phyloP scores from a whole-genome alignment of 1,140 invertebrate species.

The Philotrypesis tridentata region DNA sequence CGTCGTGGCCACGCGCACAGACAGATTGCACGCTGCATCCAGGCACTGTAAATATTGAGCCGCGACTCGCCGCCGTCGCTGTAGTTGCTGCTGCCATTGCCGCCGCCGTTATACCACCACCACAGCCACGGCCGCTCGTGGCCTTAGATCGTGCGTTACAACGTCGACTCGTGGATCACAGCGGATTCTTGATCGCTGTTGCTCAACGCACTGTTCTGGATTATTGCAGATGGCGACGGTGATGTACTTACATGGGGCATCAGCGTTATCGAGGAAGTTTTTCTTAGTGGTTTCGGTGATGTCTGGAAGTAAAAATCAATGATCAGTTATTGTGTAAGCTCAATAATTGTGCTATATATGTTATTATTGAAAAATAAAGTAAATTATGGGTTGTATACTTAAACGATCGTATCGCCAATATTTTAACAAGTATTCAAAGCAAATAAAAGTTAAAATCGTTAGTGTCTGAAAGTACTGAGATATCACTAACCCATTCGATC shows the following conservation, averaged over 20 bases:
- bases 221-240: constrained; percentile 52
- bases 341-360: background rate
- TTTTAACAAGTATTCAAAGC: no score
- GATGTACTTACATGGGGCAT: constrained; percentile 59
- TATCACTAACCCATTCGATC: constrained; percentile 67
- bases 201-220: constrained; percentile 52
- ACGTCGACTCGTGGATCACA: constrained; percentile 71
- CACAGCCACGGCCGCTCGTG: constrained; percentile 1
- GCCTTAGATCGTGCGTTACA: constrained; percentile 71
- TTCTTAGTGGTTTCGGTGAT: constrained; percentile 67
- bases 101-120: background rate
- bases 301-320: constrained; percentile 56
- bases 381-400: background rate
- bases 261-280: constrained; percentile 68
- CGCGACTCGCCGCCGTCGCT: background rate
- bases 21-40: constrained; percentile 55
- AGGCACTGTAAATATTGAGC: constrained; percentile 61
- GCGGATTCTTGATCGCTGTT: constrained; percentile 61
- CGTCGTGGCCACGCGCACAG: constrained; percentile 16
- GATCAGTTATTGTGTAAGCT: background rate
- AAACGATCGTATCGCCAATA: no score
- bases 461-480: no score
- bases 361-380: background rate
- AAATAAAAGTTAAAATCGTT: no score
- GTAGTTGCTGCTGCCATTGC: background rate